A percentile compares a stretch with the other conserved stretches of the same genome.
Conservation (phyloP, 2,797 vertebrate genomes). For the Hoplostethus mediterraneus region DNA sequence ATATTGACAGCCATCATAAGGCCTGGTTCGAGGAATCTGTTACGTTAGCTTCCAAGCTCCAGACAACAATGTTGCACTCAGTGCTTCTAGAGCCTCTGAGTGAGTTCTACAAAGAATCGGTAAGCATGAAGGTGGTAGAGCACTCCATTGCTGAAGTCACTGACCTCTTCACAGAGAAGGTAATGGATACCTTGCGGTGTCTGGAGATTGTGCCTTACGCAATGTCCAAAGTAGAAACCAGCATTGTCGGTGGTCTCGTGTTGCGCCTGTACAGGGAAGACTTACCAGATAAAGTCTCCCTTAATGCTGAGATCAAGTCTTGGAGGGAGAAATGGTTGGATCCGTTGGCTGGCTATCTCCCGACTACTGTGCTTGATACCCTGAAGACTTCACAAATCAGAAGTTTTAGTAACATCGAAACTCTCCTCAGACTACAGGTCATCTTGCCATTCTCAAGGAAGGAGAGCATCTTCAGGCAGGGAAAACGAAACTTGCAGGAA, state of each 20-base stretch:
- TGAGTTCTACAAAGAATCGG: slow-evolving; percentile 82
- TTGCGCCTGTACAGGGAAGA: slow-evolving; percentile 83
- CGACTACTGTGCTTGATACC: slow-evolving; percentile 82
- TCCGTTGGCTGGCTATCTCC: slow-evolving; percentile 80
- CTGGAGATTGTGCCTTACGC: slow-evolving; percentile 90
- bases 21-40: slow-evolving; percentile 85
- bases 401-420: slow-evolving; percentile 85
- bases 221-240: slow-evolving; percentile 85
- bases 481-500: slow-evolving; percentile 79
- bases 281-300: slow-evolving; percentile 81
- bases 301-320: slow-evolving; percentile 80
- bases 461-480: slow-evolving; percentile 85
- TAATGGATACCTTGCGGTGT: slow-evolving; percentile 82
- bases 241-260: slow-evolving; percentile 77
- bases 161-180: slow-evolving; percentile 82
- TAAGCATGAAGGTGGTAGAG: slow-evolving; percentile 78
- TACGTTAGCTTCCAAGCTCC: slow-evolving; percentile 75
- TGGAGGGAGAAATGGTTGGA: slow-evolving; percentile 87
- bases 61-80: slow-evolving; percentile 76
- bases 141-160: slow-evolving; percentile 80
- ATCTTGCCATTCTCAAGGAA: slow-evolving; percentile 85
- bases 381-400: slow-evolving; percentile 83
- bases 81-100: slow-evolving; percentile 81
- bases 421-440: slow-evolving; percentile 84
- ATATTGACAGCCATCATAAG: slow-evolving; percentile 80